phyloP scores from a whole-genome alignment of 2,113 vertebrate species.

The Gyps fulvus region DNA sequence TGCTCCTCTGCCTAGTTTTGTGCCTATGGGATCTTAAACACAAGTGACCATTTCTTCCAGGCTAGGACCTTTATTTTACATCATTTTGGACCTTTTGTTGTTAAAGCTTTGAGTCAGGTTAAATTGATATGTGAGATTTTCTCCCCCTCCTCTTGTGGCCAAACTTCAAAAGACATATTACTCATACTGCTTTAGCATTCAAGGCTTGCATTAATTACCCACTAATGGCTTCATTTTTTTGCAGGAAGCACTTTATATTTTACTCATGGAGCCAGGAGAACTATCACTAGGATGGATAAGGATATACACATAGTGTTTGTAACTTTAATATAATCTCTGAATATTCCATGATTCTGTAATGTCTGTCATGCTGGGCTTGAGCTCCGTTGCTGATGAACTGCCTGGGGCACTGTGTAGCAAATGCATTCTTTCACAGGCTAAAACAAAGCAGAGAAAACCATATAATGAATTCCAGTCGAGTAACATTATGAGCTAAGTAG shows the following conservation, averaged over 20 bases:
- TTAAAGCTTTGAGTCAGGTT: neutral
- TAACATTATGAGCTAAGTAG: neutral
- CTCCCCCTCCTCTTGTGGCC: neutral
- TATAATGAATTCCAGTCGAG: constrained; percentile 26
- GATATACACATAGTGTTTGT: neutral
- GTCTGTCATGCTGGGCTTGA: neutral
- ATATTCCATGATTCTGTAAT: neutral
- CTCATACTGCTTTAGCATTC: neutral
- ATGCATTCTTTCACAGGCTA: constrained; percentile 7
- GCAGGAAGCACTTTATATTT: constrained; percentile 11
- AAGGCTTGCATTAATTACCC: constrained; percentile 26
- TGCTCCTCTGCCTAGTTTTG: neutral
- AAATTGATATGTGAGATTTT: neutral
- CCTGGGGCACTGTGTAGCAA: neutral
- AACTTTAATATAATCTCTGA: neutral
- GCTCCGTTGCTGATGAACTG: neutral
- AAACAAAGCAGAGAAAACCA: constrained; percentile 28
- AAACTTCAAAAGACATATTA: constrained; percentile 15
- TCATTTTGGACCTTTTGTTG: neutral
- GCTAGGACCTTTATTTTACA: neutral
- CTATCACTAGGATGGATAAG: neutral
- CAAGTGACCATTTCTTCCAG: neutral
- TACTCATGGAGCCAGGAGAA: neutral
- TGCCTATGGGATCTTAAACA: neutral
- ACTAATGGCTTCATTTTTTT: constrained; percentile 12